Conservation (phyloP, 2,797 vertebrate genomes). For the Rhinella marina region DNA sequence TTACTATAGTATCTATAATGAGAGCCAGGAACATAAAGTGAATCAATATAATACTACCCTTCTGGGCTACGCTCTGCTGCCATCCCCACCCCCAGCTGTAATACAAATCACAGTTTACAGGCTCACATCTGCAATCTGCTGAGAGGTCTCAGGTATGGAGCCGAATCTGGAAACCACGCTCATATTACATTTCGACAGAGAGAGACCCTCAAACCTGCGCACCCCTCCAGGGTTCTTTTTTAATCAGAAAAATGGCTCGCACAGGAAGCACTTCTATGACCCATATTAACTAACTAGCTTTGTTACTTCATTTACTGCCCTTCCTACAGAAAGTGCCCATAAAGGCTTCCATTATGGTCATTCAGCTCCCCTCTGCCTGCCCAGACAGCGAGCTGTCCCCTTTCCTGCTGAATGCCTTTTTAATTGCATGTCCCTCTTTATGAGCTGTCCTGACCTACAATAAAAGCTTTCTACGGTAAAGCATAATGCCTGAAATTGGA, state of each 20-base stretch:
- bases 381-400: constrained; percentile 64
- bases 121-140: constrained; percentile 24
- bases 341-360: constrained; percentile 68
- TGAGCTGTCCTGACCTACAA: constrained; percentile 75
- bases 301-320: constrained; percentile 64
- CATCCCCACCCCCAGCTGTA: constrained; percentile 14
- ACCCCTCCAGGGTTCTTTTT: constrained; percentile 43
- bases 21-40: not conserved
- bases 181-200: constrained; percentile 40
- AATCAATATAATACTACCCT: constrained; percentile 14
- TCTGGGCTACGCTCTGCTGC: constrained; percentile 19
- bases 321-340: constrained; percentile 66
- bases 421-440: constrained; percentile 71
- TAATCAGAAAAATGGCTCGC: constrained; percentile 53
- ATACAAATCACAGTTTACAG: constrained; percentile 6
- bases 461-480: constrained; percentile 72
- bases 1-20: not conserved
- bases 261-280: constrained; percentile 59
- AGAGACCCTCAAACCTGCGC: constrained; percentile 26
- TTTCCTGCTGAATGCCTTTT: constrained; percentile 68
- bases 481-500: constrained; percentile 70
- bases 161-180: constrained; percentile 7
- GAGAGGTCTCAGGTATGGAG: constrained; percentile 10
- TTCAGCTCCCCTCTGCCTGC: constrained; percentile 61
- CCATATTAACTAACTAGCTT: constrained; percentile 63